Evolutionary conservation across 2,797 vertebrate genomes (phyloP), one percentile per base, ranked within the genome.

Genomic region (Pyrocephalus nanus): DNA sequence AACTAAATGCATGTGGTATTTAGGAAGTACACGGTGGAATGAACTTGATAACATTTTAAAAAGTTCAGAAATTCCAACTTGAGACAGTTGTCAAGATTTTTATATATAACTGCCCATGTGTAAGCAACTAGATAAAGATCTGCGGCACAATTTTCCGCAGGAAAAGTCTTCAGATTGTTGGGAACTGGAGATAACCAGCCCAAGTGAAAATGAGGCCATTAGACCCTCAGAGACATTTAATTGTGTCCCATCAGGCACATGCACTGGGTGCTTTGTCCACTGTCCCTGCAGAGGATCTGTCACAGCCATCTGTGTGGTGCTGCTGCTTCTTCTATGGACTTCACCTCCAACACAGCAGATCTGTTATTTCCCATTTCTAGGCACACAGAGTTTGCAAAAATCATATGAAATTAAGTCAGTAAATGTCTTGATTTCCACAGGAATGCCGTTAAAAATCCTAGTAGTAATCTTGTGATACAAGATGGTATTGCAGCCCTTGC

Each of bases 1-100:
- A 54, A 73, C n/a, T 83, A 92, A 71, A 69, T 62, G 65, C n/a
- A 26, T 65, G 74, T 94, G 94, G 86, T 95, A 94, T 96, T 96
- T 93, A 86, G 69, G 72, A 91, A 85, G 81, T 77, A 58, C 65
- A 22, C 45, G 65, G 69, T 93, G 72, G 61, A 43, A 62, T 90
- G 74, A 92, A 92, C 72, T 93, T 45, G 47, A 34, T 92, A 90
- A 85, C 62, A 67, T 87, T 95, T 94, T 88, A 26, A 34, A 82
- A 91, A 91, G 86, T 92, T 94, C 93, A 75, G 67, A 87, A 92
- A 91, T 74, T 95, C 54, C 74, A 87, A 21, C 65, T 75, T 8
- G 7, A 95, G 80, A 34, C 36, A 67, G 74, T 74, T 85, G 77
- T 76, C 92, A 77, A 51, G 86, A 74, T 76, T 84, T 93, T 96